Percentiles rank a stretch among this genome's conserved stretches.
Conservation (phyloP, 2,888 invertebrate species). For the Tetheella fluctuosa region DNA sequence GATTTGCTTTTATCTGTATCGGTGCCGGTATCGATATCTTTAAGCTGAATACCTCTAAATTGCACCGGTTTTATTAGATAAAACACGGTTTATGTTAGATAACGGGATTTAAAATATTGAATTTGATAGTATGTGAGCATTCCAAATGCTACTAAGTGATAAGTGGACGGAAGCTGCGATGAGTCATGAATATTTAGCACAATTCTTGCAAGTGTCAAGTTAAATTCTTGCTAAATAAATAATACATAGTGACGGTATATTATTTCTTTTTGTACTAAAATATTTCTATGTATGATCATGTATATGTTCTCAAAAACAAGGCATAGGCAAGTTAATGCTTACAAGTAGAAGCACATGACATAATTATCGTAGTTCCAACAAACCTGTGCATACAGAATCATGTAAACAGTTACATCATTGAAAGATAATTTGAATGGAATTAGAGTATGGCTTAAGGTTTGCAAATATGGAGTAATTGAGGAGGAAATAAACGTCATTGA, state of each 20-base stretch:
- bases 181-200: slow-evolving; percentile 5
- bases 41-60: neutral
- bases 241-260: neutral
- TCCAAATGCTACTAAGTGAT: slow-evolving; percentile 8
- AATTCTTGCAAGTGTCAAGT: slow-evolving; percentile 10
- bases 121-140: neutral
- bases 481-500: no score
- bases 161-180: slow-evolving; percentile 5
- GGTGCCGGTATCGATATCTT: slow-evolving; percentile 1
- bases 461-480: no score
- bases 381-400: neutral
- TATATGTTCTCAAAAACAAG: neutral
- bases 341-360: neutral
- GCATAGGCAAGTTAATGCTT: neutral
- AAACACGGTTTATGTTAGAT: neutral
- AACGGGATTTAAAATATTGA: neutral
- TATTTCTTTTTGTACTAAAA: neutral
- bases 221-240: neutral
- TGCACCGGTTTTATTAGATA: neutral
- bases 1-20: slow-evolving; percentile 28
- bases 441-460: neutral
- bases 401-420: neutral
- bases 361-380: neutral
- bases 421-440: neutral
- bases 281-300: neutral